phyloP scores from a whole-genome alignment of 2,888 invertebrate species.

The Pecten maximus region DNA sequence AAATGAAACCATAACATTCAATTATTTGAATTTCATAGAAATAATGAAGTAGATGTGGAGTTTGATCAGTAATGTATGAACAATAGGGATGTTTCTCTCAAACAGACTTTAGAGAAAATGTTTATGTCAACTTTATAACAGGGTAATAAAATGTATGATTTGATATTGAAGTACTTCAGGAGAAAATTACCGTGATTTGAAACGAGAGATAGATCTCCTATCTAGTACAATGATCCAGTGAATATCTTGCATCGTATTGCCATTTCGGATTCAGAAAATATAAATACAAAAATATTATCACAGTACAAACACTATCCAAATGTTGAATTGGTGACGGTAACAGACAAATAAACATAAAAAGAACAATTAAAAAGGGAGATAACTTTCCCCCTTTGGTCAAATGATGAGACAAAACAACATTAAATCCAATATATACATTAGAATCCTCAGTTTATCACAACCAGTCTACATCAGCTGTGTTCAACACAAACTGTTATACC shows the following conservation, averaged over 20 bases:
- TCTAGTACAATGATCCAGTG: too few relatives aligned
- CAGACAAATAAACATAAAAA: conserved; percentile 22
- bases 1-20: too few relatives aligned
- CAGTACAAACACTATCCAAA: conserved; percentile 27
- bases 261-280: conserved; percentile 32
- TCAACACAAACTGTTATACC: neutral
- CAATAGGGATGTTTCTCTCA: too few relatives aligned
- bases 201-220: too few relatives aligned
- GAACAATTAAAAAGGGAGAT: conserved; percentile 23
- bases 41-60: too few relatives aligned
- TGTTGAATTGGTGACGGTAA: neutral
- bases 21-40: too few relatives aligned
- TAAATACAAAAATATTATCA: conserved; percentile 35
- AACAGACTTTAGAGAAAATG: too few relatives aligned
- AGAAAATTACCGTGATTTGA: too few relatives aligned
- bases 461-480: neutral
- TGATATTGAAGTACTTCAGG: too few relatives aligned
- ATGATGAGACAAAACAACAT: conserved; percentile 10
- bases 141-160: too few relatives aligned
- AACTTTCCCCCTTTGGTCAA: conserved; percentile 30
- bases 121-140: too few relatives aligned
- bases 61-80: too few relatives aligned
- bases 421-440: neutral
- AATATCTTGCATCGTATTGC: conserved; percentile 26
- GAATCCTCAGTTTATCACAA: neutral